A percentile compares a stretch with the other conserved stretches of the same genome.
Evolutionary conservation across 2,113 vertebrate genomes (phyloP).

Genomic region (Cyprinodon brontotheroides): DNA sequence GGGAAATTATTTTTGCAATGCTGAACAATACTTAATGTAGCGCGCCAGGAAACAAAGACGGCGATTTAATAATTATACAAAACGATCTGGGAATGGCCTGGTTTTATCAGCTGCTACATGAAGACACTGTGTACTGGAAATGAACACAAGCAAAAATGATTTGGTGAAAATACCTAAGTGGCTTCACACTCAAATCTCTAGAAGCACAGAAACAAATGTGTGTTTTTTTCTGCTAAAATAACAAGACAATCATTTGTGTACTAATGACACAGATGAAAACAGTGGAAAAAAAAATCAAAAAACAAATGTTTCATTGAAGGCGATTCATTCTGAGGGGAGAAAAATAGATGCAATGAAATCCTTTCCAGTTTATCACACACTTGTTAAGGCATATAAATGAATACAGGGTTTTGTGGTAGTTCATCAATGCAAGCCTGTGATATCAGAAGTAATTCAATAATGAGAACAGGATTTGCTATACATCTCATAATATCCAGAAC

Average conservation of each 20-base stretch:
- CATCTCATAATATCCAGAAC: too few species aligned
- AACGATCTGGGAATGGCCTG: conserved; percentile 34
- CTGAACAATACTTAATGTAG: conserved; percentile 65
- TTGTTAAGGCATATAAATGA: too few species aligned
- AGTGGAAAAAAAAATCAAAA: background rate
- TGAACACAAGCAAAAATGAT: conserved; percentile 19
- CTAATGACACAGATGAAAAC: background rate
- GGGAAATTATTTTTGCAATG: conserved; percentile 63
- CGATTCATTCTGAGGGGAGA: background rate
- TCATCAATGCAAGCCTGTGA: background rate
- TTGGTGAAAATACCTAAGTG: conserved; percentile 8
- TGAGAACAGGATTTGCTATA: background rate
- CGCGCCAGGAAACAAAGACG: conserved; percentile 40
- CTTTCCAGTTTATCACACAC: background rate
- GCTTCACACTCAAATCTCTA: background rate
- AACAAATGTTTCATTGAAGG: background rate
- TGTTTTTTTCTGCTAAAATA: background rate
- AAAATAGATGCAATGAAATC: background rate
- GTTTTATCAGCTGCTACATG: conserved; percentile 36
- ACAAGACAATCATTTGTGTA: background rate
- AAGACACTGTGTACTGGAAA: conserved; percentile 14
- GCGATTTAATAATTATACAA: conserved; percentile 51
- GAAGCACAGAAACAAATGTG: background rate
- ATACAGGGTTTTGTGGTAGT: background rate
- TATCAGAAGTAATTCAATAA: background rate